Percentiles rank a stretch among this genome's conserved stretches.
Evolutionary conservation across 2,797 vertebrate genomes (phyloP).

Genomic region (Eremophila alpestris): DNA sequence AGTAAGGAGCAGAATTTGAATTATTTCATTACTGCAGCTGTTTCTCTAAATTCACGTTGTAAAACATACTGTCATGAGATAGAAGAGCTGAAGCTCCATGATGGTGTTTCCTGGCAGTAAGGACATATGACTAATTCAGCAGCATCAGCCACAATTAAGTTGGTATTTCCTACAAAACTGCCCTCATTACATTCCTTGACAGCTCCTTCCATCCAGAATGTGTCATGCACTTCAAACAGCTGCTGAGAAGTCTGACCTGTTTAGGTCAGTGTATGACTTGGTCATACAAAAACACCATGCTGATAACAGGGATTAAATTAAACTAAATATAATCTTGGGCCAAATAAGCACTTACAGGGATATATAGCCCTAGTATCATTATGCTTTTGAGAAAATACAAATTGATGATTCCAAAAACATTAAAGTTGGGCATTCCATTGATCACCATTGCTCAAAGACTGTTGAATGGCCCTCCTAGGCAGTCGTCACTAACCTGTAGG

Average conservation of each 20-base stretch:
- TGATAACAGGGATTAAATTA: not conserved
- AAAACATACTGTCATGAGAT: not conserved
- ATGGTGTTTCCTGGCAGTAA: fast-evolving
- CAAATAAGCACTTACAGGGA: not conserved
- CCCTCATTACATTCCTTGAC: not conserved
- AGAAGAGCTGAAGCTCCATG: not conserved
- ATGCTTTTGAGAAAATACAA: not conserved
- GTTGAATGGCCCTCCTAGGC: not conserved
- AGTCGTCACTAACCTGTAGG: not conserved
- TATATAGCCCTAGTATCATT: not conserved
- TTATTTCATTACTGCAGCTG: not conserved
- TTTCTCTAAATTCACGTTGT: not conserved
- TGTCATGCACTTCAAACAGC: slow-evolving; percentile 1
- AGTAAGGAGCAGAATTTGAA: not conserved
- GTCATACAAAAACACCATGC: not conserved
- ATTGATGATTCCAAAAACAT: not conserved
- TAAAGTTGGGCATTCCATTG: not conserved
- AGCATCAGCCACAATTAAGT: not conserved
- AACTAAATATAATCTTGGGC: not conserved
- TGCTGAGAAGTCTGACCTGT: not conserved
- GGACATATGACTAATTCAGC: slow-evolving; percentile 1
- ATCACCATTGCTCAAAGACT: not conserved
- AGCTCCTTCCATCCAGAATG: not conserved
- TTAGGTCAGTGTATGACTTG: not conserved
- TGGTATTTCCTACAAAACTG: not conserved